Percentiles rank a stretch among this genome's conserved stretches.
Evolutionary conservation across 2,797 vertebrate species (phyloP).

Genomic region (Ptychobarbus kaznakovi): DNA sequence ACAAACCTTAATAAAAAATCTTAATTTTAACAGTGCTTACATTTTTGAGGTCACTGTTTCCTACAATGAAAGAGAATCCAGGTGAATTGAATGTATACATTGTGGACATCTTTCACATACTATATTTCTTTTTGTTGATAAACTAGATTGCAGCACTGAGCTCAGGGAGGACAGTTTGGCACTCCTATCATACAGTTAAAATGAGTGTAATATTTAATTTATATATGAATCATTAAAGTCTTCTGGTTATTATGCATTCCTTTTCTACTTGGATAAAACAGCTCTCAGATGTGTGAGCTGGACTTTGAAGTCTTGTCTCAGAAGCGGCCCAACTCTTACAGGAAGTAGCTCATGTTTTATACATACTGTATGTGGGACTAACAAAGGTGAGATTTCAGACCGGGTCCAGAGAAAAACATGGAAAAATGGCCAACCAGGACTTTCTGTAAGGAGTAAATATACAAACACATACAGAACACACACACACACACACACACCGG

Average conservation of each 20-base stretch:
- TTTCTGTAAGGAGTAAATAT: slow-evolving; percentile 64
- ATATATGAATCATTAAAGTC: slow-evolving; percentile 86
- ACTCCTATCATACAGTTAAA: slow-evolving; percentile 77
- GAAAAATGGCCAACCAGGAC: slow-evolving; percentile 74
- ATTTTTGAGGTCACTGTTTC: neutral
- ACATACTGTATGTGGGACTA: slow-evolving; percentile 76
- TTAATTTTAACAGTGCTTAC: neutral
- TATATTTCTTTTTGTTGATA: slow-evolving; percentile 44
- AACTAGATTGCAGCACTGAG: slow-evolving; percentile 31
- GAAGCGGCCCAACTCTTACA: slow-evolving; percentile 83
- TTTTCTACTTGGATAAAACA: slow-evolving; percentile 97
- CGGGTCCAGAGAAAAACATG: slow-evolving; percentile 61
- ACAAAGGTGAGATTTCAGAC: slow-evolving; percentile 81
- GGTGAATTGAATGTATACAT: neutral
- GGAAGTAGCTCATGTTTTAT: slow-evolving; percentile 85
- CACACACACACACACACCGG: slow-evolving; percentile 47
- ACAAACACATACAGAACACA: slow-evolving; percentile 41
- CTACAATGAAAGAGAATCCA: neutral
- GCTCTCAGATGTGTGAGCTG: slow-evolving; percentile 90
- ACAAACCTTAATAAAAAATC: too few species aligned
- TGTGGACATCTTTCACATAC: neutral
- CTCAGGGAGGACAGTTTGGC: slow-evolving; percentile 53
- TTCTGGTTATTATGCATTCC: slow-evolving; percentile 92
- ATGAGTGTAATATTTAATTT: slow-evolving; percentile 84
- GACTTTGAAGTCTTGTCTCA: slow-evolving; percentile 95